Evolutionary conservation across 2,797 vertebrate genomes (phyloP), one percentile per base, ranked within the genome.

Genomic region (Mormyrops attenuatus): DNA sequence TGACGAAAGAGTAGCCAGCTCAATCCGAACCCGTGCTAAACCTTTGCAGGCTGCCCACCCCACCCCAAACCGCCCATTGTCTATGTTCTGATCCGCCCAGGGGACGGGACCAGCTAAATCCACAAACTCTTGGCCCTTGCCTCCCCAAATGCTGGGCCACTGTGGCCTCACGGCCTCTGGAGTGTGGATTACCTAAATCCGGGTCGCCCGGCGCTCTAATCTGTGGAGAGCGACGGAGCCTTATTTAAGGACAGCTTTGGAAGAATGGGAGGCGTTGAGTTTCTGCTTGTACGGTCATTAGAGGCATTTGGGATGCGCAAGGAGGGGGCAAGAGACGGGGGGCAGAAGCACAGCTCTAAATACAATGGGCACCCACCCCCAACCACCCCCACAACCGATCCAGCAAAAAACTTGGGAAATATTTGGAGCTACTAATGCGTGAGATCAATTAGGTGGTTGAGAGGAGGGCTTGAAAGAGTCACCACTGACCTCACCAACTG

Each of bases 401-500:
- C 88, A 89, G 90, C 89, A 92, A 91, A 90, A 90, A 92, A 92
- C 84, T 91, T 91, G 89, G 91, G 93, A 94, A 92, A 96, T 97
- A 96, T 97, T 96, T 96, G 96, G 95, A 95, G 94, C 95, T 97
- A 97, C 96, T 96, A 97, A 96, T 95, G 96, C 95, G 96, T 96
- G 95, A 96, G 95, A 97, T 96, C 96, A 95, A 96, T 97, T 96
- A 97, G 95, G 94, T 96, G 97, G 95, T 97, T 96, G 96, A 97
- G 96, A 96, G 95, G 94, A 96, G 94, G 94, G 95, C 95, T 95
- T 96, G 96, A 97, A 97, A 96, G 95, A 96, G 95, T 93, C 94
- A 95, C 90, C 94, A 95, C 94, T 97, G 96, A 97, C 96, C 97
- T 53, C 94, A 95, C 93, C 93, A 93, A 94, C 92, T 93, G 92